Percentiles rank a stretch among this genome's conserved stretches.
Evolutionary conservation across 2,888 invertebrate genomes (phyloP).

Genomic region (Ichneumon xanthorius): DNA sequence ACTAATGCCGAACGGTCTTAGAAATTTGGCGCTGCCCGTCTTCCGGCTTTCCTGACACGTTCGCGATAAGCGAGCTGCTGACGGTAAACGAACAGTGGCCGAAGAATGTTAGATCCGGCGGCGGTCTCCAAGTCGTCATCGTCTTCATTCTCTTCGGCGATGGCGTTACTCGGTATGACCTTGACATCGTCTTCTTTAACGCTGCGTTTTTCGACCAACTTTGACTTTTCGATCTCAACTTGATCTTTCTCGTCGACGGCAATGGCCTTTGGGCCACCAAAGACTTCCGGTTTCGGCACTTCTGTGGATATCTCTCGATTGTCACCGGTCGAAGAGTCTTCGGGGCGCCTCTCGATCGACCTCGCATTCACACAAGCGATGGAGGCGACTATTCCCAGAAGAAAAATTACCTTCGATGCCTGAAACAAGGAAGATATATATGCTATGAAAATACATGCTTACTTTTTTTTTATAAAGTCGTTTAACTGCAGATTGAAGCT

Average conservation of each 20-base stretch:
- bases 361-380: constrained; percentile 11
- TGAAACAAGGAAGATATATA: constrained; percentile 40
- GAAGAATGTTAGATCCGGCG: constrained; percentile 81
- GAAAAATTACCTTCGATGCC: constrained; percentile 44
- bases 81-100: constrained; percentile 82
- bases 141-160: constrained; percentile 20
- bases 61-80: constrained; percentile 82
- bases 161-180: neutral
- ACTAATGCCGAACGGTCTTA: neutral
- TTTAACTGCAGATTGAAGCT: neutral
- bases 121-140: constrained; percentile 80
- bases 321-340: neutral
- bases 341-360: constrained; percentile 33
- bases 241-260: neutral
- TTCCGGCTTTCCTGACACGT: constrained; percentile 75
- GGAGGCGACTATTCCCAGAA: constrained; percentile 11
- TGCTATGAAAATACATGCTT: neutral
- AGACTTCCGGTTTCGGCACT: neutral
- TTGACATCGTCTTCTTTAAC: constrained; percentile 42
- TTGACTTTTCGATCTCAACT: neutral
- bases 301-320: neutral
- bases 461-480: neutral
- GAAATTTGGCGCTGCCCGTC: constrained; percentile 65
- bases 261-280: neutral
- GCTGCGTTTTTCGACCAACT: constrained; percentile 65